Base-by-base conservation (phyloP, 2,113 vertebrate species). In the Sprattus sprattus region DNA sequence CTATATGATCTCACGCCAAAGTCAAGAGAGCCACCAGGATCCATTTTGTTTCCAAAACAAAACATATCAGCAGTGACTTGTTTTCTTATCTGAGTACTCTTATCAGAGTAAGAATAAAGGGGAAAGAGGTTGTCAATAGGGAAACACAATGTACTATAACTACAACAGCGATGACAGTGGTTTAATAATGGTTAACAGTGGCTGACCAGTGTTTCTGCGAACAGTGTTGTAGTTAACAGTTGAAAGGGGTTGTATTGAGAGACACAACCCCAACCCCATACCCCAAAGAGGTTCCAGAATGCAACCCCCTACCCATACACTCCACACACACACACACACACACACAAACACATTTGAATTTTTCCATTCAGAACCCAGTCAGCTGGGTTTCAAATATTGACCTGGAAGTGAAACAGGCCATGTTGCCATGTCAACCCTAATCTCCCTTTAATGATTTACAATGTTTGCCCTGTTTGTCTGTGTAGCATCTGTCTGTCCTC, bases 401-500 rank as follows among this genome's bases (percentile, higher is more conserved):
- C 83, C 57, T n/a, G 85, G 45, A 89, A 75, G 81, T 81, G 57
- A 89, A 84, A 85, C 86, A 84, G 49, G 52, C 81, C 75, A 32
- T 45, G 39, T 83, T 85, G 82, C 83, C 84, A 39, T 88, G 82
- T 86, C 85, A 83, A 20, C 57, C 60, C 85, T 86, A 32, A 0
- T 86, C 39, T 54, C 28, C 84, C 81, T 90, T 81, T 78, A 87
- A 46, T 85, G 54, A 89, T 67, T 87, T 64, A 85, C 85, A 20
- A 60, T 82, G 71, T 85, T 28, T 82, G 80, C 45, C 75, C 28
- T 85, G 50, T 54, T 22, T 84, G 78, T 39, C 8, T 82, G 45
- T 47, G 49, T 82, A 45, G 52, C 49, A 45, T 82, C 81, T 88
- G 39, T 85, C 47, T 91, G 88, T 87, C 85, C 89, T 81, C 28